Base-by-base conservation (phyloP, 2,797 vertebrate species). In the Caiman crocodilus region DNA sequence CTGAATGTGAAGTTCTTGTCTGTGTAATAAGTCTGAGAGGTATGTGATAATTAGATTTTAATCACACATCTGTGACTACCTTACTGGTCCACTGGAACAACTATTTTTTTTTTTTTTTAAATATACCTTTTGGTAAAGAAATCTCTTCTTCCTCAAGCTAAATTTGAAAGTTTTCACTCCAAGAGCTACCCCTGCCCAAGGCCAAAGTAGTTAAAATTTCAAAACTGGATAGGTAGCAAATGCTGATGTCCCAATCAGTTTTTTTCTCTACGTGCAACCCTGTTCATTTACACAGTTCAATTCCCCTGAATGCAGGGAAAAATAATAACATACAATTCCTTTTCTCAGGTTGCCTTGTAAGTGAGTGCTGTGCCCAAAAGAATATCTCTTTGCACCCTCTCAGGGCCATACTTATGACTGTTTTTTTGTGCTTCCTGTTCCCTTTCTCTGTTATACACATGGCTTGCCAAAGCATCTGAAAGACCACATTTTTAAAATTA, bases 61-160 rank as follows among this genome's bases (percentile, higher is more conserved):
- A 82, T 87, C 75, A 85, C 93, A 89, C 90, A 92, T 81, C 85
- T 95, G 90, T 87, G 93, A 90, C 83, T 74, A 74, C 6, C 18
- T 71, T 86, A 92, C 15, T 76, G 76, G 59, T 80, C 83, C 84
- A 50, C 81, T 89, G 93, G 93, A n/a, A n/a, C n/a, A n/a, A 85
- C 79, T 65, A n/a, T 92, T 94, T 93, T 94, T 87, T 92, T 26
- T 50, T 50, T 50, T 50, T 50, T 50, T 50, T 6, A 23, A 35
- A 35, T 9, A 73, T 42, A 94, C 83, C 79, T 95, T 76, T 57
- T 80, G 42, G 65, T 74, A 94, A 88, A 79, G 50, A 3, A 82
- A 73, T 57, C 89, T 84, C 69, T 76, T 79, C 86, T 74, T 92
- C 78, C 64, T 81, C 79, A 14, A 58, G 86, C 26, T 35, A 42